These are phyloP conservation scores for Pandemis corylana DNA, from an alignment of 2,888 invertebrate genomes.

Conservation along the genomic window DNA sequence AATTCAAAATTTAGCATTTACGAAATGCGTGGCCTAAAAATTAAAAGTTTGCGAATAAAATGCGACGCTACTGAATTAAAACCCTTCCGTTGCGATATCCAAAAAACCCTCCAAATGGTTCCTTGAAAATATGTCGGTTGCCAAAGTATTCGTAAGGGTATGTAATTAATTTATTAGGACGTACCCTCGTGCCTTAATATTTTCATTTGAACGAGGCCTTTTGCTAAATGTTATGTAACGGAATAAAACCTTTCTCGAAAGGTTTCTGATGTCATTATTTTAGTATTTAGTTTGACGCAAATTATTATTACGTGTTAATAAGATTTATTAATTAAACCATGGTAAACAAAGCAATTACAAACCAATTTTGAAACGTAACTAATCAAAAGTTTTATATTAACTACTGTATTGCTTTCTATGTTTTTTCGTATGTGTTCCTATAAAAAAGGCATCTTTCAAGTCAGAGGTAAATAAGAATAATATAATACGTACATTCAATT, in stretches of 20 bases:
- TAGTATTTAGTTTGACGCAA: not conserved
- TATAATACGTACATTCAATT: too few species aligned
- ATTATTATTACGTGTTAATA: not conserved
- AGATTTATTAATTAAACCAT: too few species aligned
- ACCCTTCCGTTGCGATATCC: constrained; percentile 9
- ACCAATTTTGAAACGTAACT: too few species aligned
- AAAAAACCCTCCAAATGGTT: constrained; percentile 22
- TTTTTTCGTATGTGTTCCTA: too few species aligned
- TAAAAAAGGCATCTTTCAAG: too few species aligned
- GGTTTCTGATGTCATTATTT: constrained; percentile 21
- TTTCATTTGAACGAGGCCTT: constrained; percentile 38
- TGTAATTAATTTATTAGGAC: constrained; percentile 40
- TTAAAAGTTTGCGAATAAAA: constrained; percentile 23
- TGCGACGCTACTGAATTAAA: constrained; percentile 5
- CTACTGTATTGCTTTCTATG: too few species aligned
- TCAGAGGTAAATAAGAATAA: too few species aligned
- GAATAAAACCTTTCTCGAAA: constrained; percentile 21
- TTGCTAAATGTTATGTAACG: constrained; percentile 38
- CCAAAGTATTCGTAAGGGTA: constrained; percentile 39
- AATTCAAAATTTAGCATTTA: not conserved
- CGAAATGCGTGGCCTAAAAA: constrained; percentile 14
- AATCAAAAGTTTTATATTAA: too few species aligned
- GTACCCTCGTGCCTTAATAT: constrained; percentile 36
- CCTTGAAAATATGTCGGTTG: constrained; percentile 35
- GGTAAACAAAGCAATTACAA: too few species aligned